Evolutionary conservation across 1,140 invertebrate species (phyloP).

Genomic region (Bombyx mori): DNA sequence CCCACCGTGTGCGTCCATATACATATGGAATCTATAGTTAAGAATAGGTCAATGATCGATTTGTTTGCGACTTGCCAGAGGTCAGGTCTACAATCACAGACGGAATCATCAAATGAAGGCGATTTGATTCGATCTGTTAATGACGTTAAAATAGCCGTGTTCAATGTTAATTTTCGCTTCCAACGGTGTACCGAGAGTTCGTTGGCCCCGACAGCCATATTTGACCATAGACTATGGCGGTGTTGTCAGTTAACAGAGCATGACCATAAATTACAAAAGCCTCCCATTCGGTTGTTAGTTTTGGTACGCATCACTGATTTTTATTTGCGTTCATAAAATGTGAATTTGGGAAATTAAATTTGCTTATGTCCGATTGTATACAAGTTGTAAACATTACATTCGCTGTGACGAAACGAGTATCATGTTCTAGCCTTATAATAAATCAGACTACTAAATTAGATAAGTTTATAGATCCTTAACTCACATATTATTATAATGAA

Average conservation of each 20-base stretch:
- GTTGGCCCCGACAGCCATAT: conserved; percentile 42
- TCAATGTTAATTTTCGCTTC: conserved; percentile 57
- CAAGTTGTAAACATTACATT: no score
- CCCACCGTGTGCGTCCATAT: no score
- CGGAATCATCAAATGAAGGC: conserved; percentile 3
- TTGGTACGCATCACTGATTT: conserved; percentile 27
- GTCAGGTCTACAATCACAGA: conserved; percentile 3
- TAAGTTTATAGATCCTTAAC: no score
- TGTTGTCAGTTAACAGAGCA: conserved; percentile 52
- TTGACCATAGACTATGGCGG: conserved; percentile 54
- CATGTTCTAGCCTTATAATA: no score
- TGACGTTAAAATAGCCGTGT: conserved; percentile 39
- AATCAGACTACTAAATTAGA: no score
- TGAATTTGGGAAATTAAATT: background rate
- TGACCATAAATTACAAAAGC: conserved; percentile 48
- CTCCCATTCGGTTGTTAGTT: conserved; percentile 24
- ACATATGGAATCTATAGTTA: no score
- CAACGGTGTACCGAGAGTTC: conserved; percentile 22
- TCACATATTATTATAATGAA: no score
- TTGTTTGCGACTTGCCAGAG: background rate
- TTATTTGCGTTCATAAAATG: conserved; percentile 18
- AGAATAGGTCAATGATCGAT: no score
- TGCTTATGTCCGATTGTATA: background rate
- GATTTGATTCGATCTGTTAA: conserved; percentile 17
- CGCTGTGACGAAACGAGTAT: no score